Conservation (phyloP, 2,113 vertebrate species). For the Furnarius figulus region DNA sequence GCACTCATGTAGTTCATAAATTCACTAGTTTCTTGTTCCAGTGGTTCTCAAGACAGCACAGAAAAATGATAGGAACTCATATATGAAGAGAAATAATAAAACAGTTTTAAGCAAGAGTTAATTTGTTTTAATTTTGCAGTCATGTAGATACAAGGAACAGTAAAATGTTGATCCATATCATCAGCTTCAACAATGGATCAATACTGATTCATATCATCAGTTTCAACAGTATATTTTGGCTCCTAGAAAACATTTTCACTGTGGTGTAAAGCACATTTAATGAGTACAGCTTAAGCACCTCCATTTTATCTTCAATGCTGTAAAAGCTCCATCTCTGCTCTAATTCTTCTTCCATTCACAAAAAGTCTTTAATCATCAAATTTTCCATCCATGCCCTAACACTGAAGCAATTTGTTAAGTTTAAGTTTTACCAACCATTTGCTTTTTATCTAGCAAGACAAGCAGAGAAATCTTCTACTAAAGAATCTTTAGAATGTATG, state of each 20-base stretch:
- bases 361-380: neutral
- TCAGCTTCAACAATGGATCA: neutral
- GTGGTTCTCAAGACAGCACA: neutral
- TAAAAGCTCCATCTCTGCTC: neutral
- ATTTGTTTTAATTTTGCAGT: neutral
- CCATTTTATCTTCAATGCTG: neutral
- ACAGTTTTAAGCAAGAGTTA: neutral
- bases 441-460: neutral
- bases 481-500: neutral
- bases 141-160: neutral
- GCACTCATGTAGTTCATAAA: neutral
- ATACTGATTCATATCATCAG: neutral
- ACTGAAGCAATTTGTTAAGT: neutral
- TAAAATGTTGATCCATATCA: neutral
- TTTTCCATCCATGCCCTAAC: neutral
- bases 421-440: neutral
- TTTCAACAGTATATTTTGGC: neutral
- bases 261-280: neutral
- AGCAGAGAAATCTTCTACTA: neutral
- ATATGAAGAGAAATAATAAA: neutral
- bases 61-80: neutral
- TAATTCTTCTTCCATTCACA: neutral
- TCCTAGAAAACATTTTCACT: neutral
- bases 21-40: neutral
- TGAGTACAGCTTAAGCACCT: neutral